Evolutionary conservation across 1,140 invertebrate genomes (phyloP).

Genomic region (Geopemphigus sp.): DNA sequence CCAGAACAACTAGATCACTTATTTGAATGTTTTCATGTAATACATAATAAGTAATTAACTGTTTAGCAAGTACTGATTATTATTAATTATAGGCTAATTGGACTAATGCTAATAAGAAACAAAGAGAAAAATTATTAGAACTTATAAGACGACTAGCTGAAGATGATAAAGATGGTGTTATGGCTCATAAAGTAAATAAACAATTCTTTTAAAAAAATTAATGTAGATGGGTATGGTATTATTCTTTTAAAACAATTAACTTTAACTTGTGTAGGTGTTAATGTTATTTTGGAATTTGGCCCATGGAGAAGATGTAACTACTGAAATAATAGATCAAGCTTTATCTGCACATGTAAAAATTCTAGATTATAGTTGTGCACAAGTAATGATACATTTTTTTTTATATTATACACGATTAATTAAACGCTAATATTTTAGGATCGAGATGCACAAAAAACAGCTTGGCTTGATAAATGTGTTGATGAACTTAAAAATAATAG

Average conservation of each 20-base stretch:
- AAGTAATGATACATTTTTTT: conserved; percentile 56
- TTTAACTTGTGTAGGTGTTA: conserved; percentile 66
- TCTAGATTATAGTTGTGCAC: conserved; percentile 94
- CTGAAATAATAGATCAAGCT: conserved; percentile 97
- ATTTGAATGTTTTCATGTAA: conserved; percentile 94
- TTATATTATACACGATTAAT: conserved; percentile 73
- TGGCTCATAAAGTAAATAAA: conserved; percentile 85
- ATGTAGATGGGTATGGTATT: no score
- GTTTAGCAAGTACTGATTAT: background rate
- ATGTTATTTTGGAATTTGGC: conserved; percentile 96
- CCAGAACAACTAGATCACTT: conserved; percentile 95
- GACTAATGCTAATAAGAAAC: conserved; percentile 93
- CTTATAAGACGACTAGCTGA: conserved; percentile 91
- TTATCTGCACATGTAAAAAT: conserved; percentile 95
- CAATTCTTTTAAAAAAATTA: background rate
- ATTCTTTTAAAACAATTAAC: no score
- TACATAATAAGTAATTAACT: background rate
- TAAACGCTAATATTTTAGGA: conserved; percentile 74
- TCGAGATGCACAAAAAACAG: conserved; percentile 90
- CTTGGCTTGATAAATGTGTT: conserved; percentile 94
- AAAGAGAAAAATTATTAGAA: conserved; percentile 92
- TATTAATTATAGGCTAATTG: conserved; percentile 74
- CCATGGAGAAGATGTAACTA: conserved; percentile 92
- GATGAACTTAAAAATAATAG: conserved; percentile 87
- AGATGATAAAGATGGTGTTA: conserved; percentile 97